These are phyloP conservation scores for Junonia oenone DNA, from an alignment of 2,888 invertebrate species.

Conservation along the genomic window DNA sequence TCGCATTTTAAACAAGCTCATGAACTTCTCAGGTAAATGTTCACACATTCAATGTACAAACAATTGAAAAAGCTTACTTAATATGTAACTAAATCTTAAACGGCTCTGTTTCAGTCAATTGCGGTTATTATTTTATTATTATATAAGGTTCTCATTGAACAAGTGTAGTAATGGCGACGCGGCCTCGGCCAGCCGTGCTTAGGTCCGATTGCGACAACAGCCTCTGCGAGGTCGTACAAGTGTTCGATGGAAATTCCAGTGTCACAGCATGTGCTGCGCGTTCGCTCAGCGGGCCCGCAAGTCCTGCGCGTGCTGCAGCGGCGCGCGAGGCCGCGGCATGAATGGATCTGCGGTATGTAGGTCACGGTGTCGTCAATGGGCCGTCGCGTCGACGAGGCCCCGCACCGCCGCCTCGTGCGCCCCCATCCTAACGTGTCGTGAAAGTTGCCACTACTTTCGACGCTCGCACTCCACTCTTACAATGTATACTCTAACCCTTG, in stretches of 20 bases:
- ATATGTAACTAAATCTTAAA: neutral
- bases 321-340: slow-evolving; percentile 67
- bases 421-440: slow-evolving; percentile 71
- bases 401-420: slow-evolving; percentile 58
- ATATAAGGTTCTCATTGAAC: slow-evolving; percentile 68
- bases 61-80: neutral
- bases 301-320: slow-evolving; percentile 56
- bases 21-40: too few species aligned
- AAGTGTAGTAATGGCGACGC: slow-evolving; percentile 62
- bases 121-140: slow-evolving; percentile 53
- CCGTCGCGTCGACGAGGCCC: slow-evolving; percentile 67
- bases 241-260: slow-evolving; percentile 66
- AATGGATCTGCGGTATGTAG: slow-evolving; percentile 75
- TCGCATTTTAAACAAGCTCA: too few species aligned
- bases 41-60: neutral
- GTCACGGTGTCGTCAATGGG: slow-evolving; percentile 79
- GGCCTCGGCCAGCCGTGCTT: slow-evolving; percentile 55
- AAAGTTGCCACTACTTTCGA: slow-evolving; percentile 79
- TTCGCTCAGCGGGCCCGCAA: slow-evolving; percentile 30
- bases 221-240: slow-evolving; percentile 61
- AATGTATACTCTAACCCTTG: slow-evolving; percentile 64
- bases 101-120: slow-evolving; percentile 42
- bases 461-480: slow-evolving; percentile 46
- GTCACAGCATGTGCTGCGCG: slow-evolving; percentile 49
- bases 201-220: slow-evolving; percentile 62